phyloP scores from a whole-genome alignment of 1,140 invertebrate genomes.

The Schlechtendalia chinensis region DNA sequence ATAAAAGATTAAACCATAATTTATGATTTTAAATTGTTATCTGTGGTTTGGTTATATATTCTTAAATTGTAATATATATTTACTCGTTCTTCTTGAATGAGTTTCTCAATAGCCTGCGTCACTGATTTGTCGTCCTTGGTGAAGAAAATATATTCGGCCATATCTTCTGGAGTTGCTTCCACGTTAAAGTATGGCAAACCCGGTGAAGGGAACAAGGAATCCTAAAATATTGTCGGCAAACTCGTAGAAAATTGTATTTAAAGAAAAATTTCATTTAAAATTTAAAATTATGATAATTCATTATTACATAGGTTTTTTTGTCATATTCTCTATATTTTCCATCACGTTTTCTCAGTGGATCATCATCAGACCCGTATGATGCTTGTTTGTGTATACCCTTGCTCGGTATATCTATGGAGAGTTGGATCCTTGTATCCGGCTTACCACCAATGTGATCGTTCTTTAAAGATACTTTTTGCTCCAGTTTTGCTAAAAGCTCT shows the following conservation, averaged over 20 bases:
- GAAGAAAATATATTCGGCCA: constrained; percentile 76
- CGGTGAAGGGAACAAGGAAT: neutral
- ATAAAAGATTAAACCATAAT: too few relatives aligned
- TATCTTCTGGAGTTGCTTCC: constrained; percentile 68
- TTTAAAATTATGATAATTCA: neutral
- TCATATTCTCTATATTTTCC: constrained; percentile 20
- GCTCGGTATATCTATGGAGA: constrained; percentile 50
- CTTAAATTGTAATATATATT: constrained; percentile 52
- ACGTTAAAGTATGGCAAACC: constrained; percentile 57
- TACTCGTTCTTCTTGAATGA: constrained; percentile 71
- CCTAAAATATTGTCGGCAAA: neutral
- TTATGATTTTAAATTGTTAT: too few relatives aligned
- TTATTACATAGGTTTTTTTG: constrained; percentile 26
- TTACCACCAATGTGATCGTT: neutral
- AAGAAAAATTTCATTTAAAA: too few relatives aligned
- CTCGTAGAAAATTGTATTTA: too few relatives aligned
- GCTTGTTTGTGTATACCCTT: constrained; percentile 50
- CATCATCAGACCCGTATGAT: neutral
- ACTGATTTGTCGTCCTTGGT: constrained; percentile 74
- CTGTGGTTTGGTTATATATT: too few relatives aligned
- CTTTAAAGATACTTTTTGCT: constrained; percentile 47
- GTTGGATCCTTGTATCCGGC: constrained; percentile 48
- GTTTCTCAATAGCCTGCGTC: constrained; percentile 69
- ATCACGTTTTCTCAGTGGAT: neutral
- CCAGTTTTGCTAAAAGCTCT: constrained; percentile 47